These are phyloP conservation scores for Malurus melanocephalus DNA, from an alignment of 2,113 vertebrate species.

Conservation along the genomic window DNA sequence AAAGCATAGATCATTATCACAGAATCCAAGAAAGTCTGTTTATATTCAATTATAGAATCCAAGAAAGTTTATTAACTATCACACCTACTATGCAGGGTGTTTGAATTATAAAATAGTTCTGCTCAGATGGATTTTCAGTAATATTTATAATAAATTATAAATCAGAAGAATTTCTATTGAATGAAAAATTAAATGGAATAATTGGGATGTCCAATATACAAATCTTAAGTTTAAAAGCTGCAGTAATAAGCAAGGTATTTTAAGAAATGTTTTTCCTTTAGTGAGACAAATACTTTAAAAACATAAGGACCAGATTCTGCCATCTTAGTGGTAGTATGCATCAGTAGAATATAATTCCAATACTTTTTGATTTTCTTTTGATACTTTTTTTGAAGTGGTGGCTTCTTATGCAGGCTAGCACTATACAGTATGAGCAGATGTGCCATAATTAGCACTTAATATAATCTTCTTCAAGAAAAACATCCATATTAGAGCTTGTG, in stretches of 20 bases:
- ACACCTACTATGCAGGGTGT: background rate
- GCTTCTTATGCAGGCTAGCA: background rate
- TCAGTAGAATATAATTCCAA: background rate
- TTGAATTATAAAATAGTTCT: background rate
- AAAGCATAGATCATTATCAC: background rate
- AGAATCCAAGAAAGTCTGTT: background rate
- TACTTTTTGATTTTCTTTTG: background rate
- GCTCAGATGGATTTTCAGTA: background rate
- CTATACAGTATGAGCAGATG: background rate
- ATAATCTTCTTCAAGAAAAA: background rate
- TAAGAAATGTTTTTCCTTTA: background rate
- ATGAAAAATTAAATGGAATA: background rate
- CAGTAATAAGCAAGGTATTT: background rate
- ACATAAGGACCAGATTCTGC: background rate
- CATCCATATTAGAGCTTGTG: background rate
- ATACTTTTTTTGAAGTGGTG: no score
- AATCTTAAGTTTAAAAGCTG: background rate
- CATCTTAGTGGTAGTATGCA: background rate
- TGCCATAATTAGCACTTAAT: background rate
- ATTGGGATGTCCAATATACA: background rate
- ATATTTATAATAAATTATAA: background rate
- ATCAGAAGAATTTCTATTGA: background rate
- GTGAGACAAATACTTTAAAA: background rate
- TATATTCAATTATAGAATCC: background rate
- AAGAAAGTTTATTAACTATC: background rate